Evolutionary conservation across 2,113 vertebrate species (phyloP), one percentile per base, ranked within the genome.

Genomic region (Lepidothrix coronata): DNA sequence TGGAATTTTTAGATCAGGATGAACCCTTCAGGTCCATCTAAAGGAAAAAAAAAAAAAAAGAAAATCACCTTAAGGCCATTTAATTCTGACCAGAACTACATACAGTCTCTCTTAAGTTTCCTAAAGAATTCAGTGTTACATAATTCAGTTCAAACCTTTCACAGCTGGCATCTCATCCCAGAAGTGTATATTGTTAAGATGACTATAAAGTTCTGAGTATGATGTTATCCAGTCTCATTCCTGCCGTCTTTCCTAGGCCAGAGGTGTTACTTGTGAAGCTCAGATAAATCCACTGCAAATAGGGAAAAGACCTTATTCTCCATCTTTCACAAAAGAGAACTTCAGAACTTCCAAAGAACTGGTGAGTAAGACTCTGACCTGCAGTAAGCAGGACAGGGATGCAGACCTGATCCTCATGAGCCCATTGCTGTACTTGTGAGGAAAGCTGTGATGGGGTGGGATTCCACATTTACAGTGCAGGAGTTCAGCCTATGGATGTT

Each of bases 321-420:
- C 89, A 21, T 98, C 98, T 37, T 99, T 99, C 96, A 97, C 81
- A 1, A 97, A 97, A 37, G 99, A 99, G 97, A 98, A 95, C 93
- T 97, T 99, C 85, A 93, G 95, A 95, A 86, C 96, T 33, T 70
- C 81, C 3, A 97, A 98, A 78, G 97, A 96, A 71, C 93, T 99
- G 98, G 99, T 99, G 86, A 98, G 98, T 78, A 95, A 75, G 78
- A 46, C n/a, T 33, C 44, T 35, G 20, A 49, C 8, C 19, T 86
- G 41, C 63, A 33, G 49, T 28, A 72, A 66, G 0, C 41, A 49
- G 54, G 22, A 80, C 5, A 58, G 18, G 21, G 27, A 20, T 0
- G 1, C 49, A 62, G 48, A 52, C 37, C 5, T 76, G 55, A 52
- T 59, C 33, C 35, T 54, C 54, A 16, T 1, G 2, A 85, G 17